Evolutionary conservation across 2,113 vertebrate genomes (phyloP).

Genomic region (Macaca mulatta): DNA sequence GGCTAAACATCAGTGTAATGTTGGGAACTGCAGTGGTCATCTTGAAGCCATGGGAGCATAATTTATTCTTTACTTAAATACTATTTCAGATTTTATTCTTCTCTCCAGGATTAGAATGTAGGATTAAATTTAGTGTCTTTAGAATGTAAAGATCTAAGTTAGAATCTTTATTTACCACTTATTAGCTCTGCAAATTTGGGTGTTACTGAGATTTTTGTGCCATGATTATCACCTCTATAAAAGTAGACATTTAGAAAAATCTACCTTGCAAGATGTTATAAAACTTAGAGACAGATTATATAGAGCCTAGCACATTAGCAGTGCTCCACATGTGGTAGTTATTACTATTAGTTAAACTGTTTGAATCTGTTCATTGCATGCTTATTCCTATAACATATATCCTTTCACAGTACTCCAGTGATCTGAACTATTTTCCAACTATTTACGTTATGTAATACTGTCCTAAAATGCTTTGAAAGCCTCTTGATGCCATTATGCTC

Average conservation of each 20-base stretch:
- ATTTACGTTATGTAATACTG: neutral
- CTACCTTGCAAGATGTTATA: neutral
- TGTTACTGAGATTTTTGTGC: neutral
- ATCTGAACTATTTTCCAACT: neutral
- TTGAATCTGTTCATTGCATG: neutral
- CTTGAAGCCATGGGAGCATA: neutral
- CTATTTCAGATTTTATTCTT: neutral
- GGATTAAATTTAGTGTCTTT: neutral
- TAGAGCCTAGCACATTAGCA: neutral
- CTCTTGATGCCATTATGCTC: neutral
- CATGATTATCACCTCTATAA: neutral
- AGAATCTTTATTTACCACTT: neutral
- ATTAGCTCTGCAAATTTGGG: neutral
- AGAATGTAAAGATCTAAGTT: neutral
- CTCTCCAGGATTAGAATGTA: neutral
- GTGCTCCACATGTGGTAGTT: neutral
- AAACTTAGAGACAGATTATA: neutral
- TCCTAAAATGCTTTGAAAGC: neutral
- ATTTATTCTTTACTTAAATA: neutral
- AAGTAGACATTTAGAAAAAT: neutral
- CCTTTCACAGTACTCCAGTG: neutral
- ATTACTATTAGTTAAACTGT: neutral
- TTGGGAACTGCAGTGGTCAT: neutral
- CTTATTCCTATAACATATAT: neutral
- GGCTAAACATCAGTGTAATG: neutral